phyloP scores from a whole-genome alignment of 2,888 invertebrate species.

The Bombylius major region DNA sequence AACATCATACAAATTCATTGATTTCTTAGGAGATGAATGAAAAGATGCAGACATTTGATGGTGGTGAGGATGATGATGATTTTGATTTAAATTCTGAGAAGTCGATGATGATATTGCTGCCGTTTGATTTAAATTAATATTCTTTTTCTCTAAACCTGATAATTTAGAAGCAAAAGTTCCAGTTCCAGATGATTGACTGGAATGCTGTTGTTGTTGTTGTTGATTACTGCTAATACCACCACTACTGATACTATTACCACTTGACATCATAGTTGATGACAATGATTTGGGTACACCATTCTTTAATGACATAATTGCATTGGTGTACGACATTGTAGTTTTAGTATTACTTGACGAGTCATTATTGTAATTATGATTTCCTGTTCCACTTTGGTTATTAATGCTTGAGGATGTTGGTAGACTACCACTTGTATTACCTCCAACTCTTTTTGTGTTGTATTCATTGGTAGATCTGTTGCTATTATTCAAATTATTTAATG shows the following conservation, averaged over 20 bases:
- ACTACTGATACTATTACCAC: too few species aligned
- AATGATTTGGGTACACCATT: constrained; percentile 24
- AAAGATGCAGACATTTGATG: constrained; percentile 17
- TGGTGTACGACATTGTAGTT: constrained; percentile 45
- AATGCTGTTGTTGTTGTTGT: constrained; percentile 6
- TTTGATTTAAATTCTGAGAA: constrained; percentile 1
- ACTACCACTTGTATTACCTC: constrained; percentile 12
- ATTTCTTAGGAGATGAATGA: constrained; percentile 11
- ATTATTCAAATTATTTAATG: not conserved
- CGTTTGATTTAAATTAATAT: not conserved
- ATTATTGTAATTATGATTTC: constrained; percentile 12
- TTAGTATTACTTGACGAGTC: constrained; percentile 31
- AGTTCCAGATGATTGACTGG: constrained; percentile 11
- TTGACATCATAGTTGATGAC: constrained; percentile 23
- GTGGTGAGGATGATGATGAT: not conserved
- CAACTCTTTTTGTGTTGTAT: not conserved
- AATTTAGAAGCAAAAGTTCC: constrained; percentile 40
- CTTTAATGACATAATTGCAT: constrained; percentile 43
- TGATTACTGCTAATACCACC: constrained; percentile 15
- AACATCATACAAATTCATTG: constrained; percentile 5
- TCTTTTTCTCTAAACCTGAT: constrained; percentile 24
- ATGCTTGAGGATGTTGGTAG: constrained; percentile 16
- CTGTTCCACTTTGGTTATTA: constrained; percentile 25
- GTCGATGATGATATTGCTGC: not conserved
- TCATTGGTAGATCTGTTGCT: not conserved